Conservation (phyloP, 1,140 invertebrate species). For the Bemisia tabaci region DNA sequence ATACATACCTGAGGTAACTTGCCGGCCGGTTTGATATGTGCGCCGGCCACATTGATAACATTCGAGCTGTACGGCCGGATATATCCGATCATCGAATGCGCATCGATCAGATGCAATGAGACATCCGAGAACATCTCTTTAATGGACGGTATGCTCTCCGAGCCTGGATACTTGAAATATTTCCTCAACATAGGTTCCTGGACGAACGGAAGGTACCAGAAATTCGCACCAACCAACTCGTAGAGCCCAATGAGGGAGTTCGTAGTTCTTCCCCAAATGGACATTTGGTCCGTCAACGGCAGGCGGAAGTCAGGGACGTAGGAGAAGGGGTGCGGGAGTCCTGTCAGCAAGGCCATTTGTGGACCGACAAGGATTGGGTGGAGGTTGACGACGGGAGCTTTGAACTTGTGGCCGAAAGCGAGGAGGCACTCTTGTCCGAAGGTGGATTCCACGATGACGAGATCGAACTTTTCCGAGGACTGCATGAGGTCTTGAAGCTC, state of each 20-base stretch:
- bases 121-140: slow-evolving; percentile 29
- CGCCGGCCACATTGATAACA: slow-evolving; percentile 32
- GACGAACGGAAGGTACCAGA: slow-evolving; percentile 17
- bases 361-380: slow-evolving; percentile 35
- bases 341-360: slow-evolving; percentile 10
- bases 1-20: slow-evolving; percentile 39
- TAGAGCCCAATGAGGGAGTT: slow-evolving; percentile 11
- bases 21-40: slow-evolving; percentile 35
- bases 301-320: slow-evolving; percentile 15
- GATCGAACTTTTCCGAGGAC: slow-evolving; percentile 20
- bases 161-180: slow-evolving; percentile 16
- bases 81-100: slow-evolving; percentile 26
- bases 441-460: slow-evolving; percentile 25
- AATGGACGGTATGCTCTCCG: slow-evolving; percentile 29
- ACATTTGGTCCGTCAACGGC: slow-evolving; percentile 32
- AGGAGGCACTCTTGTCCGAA: slow-evolving; percentile 12
- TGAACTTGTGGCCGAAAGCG: slow-evolving; percentile 18
- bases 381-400: slow-evolving; percentile 30
- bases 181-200: slow-evolving; percentile 11
- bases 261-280: slow-evolving; percentile 31
- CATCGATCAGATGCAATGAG: slow-evolving; percentile 30
- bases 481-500: slow-evolving; percentile 2
- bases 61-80: slow-evolving; percentile 28
- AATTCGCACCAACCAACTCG: background rate
- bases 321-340: slow-evolving; percentile 2